These are phyloP conservation scores for Trematocara unimaculatum DNA, from an alignment of 2,113 vertebrate species.

Conservation along the genomic window DNA sequence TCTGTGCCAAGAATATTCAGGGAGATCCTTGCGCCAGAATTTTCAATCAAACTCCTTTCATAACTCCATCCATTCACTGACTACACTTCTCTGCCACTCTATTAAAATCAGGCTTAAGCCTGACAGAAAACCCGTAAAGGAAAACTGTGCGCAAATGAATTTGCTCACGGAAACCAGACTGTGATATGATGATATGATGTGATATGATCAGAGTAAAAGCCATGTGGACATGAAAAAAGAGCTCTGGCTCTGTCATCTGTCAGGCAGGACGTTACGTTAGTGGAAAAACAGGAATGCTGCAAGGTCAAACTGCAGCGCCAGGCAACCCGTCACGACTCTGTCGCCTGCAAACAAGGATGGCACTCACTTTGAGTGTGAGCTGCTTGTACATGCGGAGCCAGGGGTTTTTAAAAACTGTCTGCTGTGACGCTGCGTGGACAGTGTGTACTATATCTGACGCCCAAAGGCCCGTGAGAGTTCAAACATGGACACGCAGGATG, in stretches of 20 bases:
- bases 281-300: slow-evolving; percentile 44
- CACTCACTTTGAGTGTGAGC: not conserved
- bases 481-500: slow-evolving; percentile 5
- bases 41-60: not conserved
- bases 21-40: not conserved
- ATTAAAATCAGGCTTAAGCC: not conserved
- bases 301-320: slow-evolving; percentile 63
- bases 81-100: not conserved
- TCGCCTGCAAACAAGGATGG: slow-evolving; percentile 10
- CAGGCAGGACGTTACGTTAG: not conserved
- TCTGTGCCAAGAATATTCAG: not conserved
- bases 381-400: not conserved
- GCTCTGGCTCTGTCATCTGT: not conserved
- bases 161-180: not conserved
- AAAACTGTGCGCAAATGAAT: not conserved
- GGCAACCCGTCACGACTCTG: slow-evolving; percentile 46
- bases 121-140: not conserved
- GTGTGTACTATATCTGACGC: not conserved
- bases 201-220: not conserved
- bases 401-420: not conserved
- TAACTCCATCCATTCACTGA: not conserved
- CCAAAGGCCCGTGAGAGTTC: not conserved
- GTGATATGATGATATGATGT: too few relatives aligned
- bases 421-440: not conserved
- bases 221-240: not conserved